These are phyloP conservation scores for Hirtodrosophila duncani DNA, from an alignment of 2,888 invertebrate genomes.

Conservation along the genomic window DNA sequence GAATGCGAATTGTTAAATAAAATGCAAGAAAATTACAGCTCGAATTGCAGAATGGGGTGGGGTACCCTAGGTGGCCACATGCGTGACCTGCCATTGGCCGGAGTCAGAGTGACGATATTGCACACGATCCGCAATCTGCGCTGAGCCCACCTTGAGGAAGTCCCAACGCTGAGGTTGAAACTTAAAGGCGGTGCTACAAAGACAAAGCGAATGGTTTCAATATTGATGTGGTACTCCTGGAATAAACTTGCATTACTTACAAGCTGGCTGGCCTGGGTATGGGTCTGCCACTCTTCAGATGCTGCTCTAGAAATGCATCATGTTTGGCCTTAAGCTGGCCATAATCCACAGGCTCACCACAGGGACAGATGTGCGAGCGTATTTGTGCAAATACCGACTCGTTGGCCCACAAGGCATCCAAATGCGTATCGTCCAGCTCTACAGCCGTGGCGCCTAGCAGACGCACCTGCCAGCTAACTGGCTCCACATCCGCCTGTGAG, in stretches of 20 bases:
- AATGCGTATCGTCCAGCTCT: conserved; percentile 51
- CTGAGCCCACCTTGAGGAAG: conserved; percentile 65
- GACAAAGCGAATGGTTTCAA: neutral
- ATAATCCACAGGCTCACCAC: conserved; percentile 65
- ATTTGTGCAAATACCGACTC: conserved; percentile 68
- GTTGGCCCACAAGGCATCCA: conserved; percentile 62
- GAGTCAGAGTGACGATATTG: conserved; percentile 53
- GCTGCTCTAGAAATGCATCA: conserved; percentile 47
- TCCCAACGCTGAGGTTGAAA: conserved; percentile 73
- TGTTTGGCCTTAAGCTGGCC: conserved; percentile 51
- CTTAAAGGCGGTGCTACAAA: conserved; percentile 71
- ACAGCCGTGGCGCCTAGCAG: conserved; percentile 69
- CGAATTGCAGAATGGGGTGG: too few species aligned
- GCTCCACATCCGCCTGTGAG: neutral
- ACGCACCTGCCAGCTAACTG: conserved; percentile 66
- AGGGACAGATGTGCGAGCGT: conserved; percentile 68
- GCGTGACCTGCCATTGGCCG: conserved; percentile 62
- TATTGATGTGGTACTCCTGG: neutral
- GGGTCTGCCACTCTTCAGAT: conserved; percentile 29
- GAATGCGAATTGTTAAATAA: conserved; percentile 57
- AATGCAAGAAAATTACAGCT: conserved; percentile 17
- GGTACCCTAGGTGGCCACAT: conserved; percentile 72
- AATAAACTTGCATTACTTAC: conserved; percentile 47
- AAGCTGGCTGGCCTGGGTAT: conserved; percentile 62
- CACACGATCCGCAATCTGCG: conserved; percentile 73